Conservation (phyloP, 1,140 invertebrate species). For the Hermatobates lingyangjiaoensis region DNA sequence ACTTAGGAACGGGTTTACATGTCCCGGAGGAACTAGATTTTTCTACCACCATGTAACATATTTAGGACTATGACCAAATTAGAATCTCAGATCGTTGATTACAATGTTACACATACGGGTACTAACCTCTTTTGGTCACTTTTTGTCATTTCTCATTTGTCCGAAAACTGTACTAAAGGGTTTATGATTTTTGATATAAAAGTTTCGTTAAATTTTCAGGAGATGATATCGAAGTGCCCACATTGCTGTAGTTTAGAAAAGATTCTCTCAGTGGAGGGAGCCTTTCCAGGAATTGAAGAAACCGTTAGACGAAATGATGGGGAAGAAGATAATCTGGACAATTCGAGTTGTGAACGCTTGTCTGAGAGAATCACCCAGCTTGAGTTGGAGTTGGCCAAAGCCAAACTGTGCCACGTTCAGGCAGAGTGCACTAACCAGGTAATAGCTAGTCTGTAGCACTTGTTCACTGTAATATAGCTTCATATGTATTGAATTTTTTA, state of each 20-base stretch:
- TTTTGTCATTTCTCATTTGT: no score
- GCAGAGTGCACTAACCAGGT: slow-evolving; percentile 91
- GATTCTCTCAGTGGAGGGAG: slow-evolving; percentile 8
- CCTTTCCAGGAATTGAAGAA: neutral
- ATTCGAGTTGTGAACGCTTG: slow-evolving; percentile 23
- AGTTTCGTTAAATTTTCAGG: neutral
- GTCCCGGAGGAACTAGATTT: no score
- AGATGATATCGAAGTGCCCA: slow-evolving; percentile 5
- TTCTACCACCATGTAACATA: no score
- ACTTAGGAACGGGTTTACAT: no score
- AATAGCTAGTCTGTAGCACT: slow-evolving; percentile 2
- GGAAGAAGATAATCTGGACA: slow-evolving; percentile 18
- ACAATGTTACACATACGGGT: neutral
- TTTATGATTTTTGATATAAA: neutral
- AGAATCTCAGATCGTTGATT: no score
- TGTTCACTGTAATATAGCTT: neutral
- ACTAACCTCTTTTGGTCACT: neutral
- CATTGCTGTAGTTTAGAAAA: slow-evolving; percentile 15
- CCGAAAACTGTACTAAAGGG: no score
- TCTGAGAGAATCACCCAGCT: slow-evolving; percentile 66
- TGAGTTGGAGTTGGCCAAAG: slow-evolving; percentile 87
- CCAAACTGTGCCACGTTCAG: slow-evolving; percentile 91
- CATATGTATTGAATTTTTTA: neutral
- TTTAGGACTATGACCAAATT: no score
- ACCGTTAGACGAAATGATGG: slow-evolving; percentile 4